Conservation (phyloP, 2,797 vertebrate species). For the Carduelis carduelis region DNA sequence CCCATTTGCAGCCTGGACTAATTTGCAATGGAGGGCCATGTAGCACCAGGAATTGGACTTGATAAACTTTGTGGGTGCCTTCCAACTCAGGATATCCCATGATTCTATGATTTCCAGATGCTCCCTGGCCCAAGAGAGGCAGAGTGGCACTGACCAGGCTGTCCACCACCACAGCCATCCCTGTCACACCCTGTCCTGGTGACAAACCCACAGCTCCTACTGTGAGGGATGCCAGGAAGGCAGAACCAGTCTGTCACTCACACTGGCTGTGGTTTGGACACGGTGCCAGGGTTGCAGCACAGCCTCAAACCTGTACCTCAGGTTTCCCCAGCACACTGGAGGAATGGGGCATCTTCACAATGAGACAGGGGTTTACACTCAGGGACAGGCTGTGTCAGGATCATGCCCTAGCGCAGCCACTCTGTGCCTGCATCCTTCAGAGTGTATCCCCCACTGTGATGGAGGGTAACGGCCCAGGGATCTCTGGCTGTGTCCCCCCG, state of each 20-base stretch:
- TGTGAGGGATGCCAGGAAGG: fast-evolving
- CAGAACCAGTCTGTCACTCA: background rate
- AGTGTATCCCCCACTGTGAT: fast-evolving
- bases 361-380: fast-evolving
- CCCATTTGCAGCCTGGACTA: background rate
- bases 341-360: background rate
- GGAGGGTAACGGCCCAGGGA: background rate
- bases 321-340: background rate
- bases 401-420: background rate
- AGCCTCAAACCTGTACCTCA: background rate
- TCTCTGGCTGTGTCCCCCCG: fast-evolving
- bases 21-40: background rate
- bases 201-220: background rate
- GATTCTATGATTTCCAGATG: background rate
- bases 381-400: background rate
- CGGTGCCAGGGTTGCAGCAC: fast-evolving
- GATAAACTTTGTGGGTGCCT: background rate
- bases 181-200: fast-evolving
- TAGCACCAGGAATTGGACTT: background rate
- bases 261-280: fast-evolving
- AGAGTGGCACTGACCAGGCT: fast-evolving
- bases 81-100: background rate
- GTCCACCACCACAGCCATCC: fast-evolving
- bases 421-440: background rate
- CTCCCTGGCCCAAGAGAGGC: fast-evolving